Conservation (phyloP, 2,797 vertebrate species). For the Lophotriccus pileatus region DNA sequence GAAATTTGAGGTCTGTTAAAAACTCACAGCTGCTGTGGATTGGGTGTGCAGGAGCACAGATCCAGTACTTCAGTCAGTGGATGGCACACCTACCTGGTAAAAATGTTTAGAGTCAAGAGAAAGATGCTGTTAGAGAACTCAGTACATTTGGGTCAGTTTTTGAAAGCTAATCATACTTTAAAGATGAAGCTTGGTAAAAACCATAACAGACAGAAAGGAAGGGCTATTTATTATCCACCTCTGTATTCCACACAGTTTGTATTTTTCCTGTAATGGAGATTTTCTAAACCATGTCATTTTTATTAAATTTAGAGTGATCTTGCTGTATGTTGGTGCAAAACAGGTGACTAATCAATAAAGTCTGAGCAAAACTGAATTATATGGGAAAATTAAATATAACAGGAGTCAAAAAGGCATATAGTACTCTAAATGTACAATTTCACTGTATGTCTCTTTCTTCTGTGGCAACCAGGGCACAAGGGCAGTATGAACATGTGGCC, state of each 20-base stretch:
- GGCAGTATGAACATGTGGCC: constrained; percentile 78
- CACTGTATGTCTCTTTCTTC: constrained; percentile 56
- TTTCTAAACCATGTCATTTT: background rate
- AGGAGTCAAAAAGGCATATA: constrained; percentile 9
- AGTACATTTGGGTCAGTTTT: background rate
- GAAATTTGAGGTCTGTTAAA: background rate
- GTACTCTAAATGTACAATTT: constrained; percentile 44
- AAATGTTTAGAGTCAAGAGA: rapidly evolving
- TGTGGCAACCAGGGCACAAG: constrained; percentile 77
- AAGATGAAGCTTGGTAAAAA: background rate
- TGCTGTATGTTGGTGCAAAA: background rate
- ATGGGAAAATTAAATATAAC: background rate
- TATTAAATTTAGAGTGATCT: background rate
- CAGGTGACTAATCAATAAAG: background rate
- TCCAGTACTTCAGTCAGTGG: background rate
- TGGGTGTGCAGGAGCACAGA: background rate
- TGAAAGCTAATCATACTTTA: background rate
- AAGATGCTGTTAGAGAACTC: background rate
- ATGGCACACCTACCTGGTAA: background rate
- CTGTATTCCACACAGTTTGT: background rate
- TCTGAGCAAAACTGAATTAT: background rate
- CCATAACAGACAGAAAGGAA: background rate
- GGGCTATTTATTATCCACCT: background rate
- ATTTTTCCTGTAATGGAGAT: background rate
- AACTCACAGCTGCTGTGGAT: background rate